Evolutionary conservation across 2,797 vertebrate genomes (phyloP), one percentile per base, ranked within the genome.

Genomic region (Brachyrhaphis roseni): DNA sequence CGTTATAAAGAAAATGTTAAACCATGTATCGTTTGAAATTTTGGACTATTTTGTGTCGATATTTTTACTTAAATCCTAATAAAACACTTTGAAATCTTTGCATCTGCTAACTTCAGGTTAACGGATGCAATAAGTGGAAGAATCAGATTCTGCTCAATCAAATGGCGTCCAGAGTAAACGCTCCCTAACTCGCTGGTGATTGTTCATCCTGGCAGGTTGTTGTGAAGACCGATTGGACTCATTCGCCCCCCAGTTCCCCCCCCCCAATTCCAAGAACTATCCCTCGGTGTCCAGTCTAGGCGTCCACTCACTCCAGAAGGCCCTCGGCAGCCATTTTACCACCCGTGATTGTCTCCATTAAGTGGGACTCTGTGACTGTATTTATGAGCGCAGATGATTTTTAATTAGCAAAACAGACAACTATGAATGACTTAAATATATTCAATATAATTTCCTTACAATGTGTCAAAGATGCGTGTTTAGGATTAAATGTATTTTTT

Each of bases 401-500:
- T 87, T 78, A 74, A 87, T 53, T 11, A 39, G 28, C 16, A 79
- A 74, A 75, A 47, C 0, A 77, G 62, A 71, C 34, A 41, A 70
- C 26, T 78, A 71, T 43, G 77, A 84, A 86, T 70, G 31, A 79
- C 39, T 72, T 23, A 72, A 68, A 79, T 82, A 74, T 78, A 86
- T 81, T 71, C 68, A 76, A 83, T 77, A 79, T 85, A 77, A 84
- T 68, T 83, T 83, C 87, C 78, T 81, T 64, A 77, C 75, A 88
- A 59, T 83, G 74, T 89, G 83, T 87, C 76, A 80, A 78, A 68
- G 88, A 82, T 88, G 86, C 82, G 75, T 89, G 84, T 91, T 92
- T 8, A 20, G 76, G 81, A 45, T 87, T 79, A 76, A 71, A 75
- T 75, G 45, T 84, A 59, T 93, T 94, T 94, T 91, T 82, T 92